Evolutionary conservation across 2,797 vertebrate genomes (phyloP).

Genomic region (Discoglossus pictus): DNA sequence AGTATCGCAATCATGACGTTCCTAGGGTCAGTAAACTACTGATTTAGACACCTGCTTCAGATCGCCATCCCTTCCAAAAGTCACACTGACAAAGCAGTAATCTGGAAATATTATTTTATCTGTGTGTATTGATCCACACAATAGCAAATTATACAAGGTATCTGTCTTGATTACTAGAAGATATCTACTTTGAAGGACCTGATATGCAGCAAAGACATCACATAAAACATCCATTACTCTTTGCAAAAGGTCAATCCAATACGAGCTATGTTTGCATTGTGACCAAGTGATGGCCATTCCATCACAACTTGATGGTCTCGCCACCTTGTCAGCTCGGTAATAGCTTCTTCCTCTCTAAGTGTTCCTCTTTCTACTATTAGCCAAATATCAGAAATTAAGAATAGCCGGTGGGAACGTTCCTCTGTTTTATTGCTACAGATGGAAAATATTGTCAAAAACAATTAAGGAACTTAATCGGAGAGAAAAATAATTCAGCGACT

Average conservation of each 20-base stretch:
- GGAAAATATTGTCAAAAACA: slow-evolving; percentile 60
- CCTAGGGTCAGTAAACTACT: too few relatives aligned
- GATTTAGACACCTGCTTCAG: slow-evolving; percentile 12
- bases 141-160: slow-evolving; percentile 56
- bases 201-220: slow-evolving; percentile 50
- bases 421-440: slow-evolving; percentile 57
- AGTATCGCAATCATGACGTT: too few relatives aligned
- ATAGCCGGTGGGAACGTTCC: slow-evolving; percentile 51
- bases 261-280: slow-evolving; percentile 59
- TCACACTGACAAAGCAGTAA: slow-evolving; percentile 54
- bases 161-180: slow-evolving; percentile 65
- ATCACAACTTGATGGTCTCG: slow-evolving; percentile 55
- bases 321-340: slow-evolving; percentile 60
- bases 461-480: slow-evolving; percentile 44
- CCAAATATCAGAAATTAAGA: slow-evolving; percentile 53
- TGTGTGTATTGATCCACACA: slow-evolving; percentile 52
- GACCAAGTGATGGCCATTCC: slow-evolving; percentile 61
- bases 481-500: neutral
- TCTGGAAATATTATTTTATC: slow-evolving; percentile 57
- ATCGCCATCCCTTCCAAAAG: slow-evolving; percentile 45
- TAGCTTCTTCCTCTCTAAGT: slow-evolving; percentile 56
- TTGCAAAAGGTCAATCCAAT: slow-evolving; percentile 69
- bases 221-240: slow-evolving; percentile 64
- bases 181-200: slow-evolving; percentile 58
- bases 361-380: slow-evolving; percentile 28